Evolutionary conservation across 1,140 invertebrate species (phyloP), one percentile per base, ranked within the genome.

Genomic region (Drosophila leontia): DNA sequence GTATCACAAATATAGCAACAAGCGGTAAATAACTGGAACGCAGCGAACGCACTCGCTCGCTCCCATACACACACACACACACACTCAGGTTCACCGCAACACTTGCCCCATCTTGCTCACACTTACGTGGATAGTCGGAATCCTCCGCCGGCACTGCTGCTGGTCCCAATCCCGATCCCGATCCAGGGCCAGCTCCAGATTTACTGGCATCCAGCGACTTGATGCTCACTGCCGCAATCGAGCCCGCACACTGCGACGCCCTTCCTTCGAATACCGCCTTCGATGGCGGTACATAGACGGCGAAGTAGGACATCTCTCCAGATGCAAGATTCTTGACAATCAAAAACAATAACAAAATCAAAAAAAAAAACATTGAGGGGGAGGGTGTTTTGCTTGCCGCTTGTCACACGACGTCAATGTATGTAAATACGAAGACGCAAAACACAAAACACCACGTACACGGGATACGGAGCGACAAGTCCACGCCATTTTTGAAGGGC

Each of bases 41-140:
- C 62, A 34, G 37, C 35, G 37, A 44, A 63, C 7, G 41, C 58
- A 63, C 58, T 32, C 7, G 32, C 58, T 32, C 7, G 32, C 42
- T 53, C 37, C 45, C 7, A 15, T 7, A 55, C 23, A 11, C 9
- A 29, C 45, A 62, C n/a, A 44, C 12, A 11, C 32, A 68, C 15
- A 39, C 7, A 41, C n/a, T 12, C n/a, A 44, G 53, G 29, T 53
- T 23, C 1, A 37, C 34, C 35, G 15, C 50, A 35, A 19, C 42
- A 59, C 32, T 41, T 26, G 44, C 34, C 13, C 19, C 29, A 15
- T 41, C 51, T 19, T 37, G 11, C 29, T 48, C 1, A 42, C 13
- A 87, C 85, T 90, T 76, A 90, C 85, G 67, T 70, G 85, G 75
- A 70, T 77, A 87, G 41, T 87, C 84, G 11, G 84, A 80, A 78